phyloP scores from a whole-genome alignment of 2,113 vertebrate species.

The Phylloscopus trochiloides region DNA sequence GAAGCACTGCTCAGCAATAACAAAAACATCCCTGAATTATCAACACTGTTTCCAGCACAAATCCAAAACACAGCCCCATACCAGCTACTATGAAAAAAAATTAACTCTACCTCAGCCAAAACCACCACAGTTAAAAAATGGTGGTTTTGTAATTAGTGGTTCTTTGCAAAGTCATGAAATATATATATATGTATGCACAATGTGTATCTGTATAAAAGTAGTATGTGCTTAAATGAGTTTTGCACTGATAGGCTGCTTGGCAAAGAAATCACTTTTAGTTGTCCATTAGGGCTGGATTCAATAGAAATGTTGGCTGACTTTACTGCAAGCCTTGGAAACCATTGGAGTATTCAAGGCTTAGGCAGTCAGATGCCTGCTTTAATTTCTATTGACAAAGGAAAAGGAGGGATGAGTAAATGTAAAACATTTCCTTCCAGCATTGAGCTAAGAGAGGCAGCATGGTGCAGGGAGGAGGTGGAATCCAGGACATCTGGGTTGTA shows the following conservation, averaged over 20 bases:
- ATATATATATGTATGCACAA: not conserved
- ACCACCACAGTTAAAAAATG: not conserved
- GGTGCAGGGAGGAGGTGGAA: conserved; percentile 17
- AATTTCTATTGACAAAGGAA: conserved; percentile 62
- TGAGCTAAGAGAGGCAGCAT: conserved; percentile 45
- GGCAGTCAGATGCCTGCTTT: conserved; percentile 58
- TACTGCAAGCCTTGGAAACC: conserved; percentile 41
- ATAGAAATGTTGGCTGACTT: conserved; percentile 53
- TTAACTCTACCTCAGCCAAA: not conserved
- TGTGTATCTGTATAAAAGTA: not conserved
- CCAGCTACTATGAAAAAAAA: not conserved
- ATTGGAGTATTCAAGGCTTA: not conserved
- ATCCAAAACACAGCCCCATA: not conserved
- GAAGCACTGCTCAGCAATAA: not conserved
- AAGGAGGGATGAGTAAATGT: conserved; percentile 60
- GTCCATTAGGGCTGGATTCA: conserved; percentile 51
- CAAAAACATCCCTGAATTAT: conserved; percentile 14
- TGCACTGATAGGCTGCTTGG: conserved; percentile 23
- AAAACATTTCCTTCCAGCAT: conserved; percentile 59
- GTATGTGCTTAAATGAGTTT: not conserved
- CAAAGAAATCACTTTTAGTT: conserved; percentile 7
- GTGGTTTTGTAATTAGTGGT: not conserved
- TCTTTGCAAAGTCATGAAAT: not conserved
- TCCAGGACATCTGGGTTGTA: conserved; percentile 46
- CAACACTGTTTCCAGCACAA: not conserved